phyloP scores from a whole-genome alignment of 1,140 invertebrate genomes.

The Cherax quadricarinatus region DNA sequence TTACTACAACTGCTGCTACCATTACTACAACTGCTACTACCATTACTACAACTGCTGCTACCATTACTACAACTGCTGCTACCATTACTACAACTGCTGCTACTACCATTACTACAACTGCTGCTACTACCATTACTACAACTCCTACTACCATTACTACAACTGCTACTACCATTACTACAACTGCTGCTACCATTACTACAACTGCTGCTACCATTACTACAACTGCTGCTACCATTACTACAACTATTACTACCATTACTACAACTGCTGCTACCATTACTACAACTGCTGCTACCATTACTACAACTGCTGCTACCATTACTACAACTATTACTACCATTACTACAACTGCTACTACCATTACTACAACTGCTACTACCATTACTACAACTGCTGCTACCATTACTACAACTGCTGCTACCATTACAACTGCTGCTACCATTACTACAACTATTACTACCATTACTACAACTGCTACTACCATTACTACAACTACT shows the following conservation, averaged over 20 bases:
- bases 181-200: not conserved
- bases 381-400: too few relatives aligned
- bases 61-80: conserved; percentile 2
- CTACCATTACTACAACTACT: too few relatives aligned
- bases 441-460: too few relatives aligned
- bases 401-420: too few relatives aligned
- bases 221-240: conserved; percentile 11
- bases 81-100: too few relatives aligned
- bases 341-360: too few relatives aligned
- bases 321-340: not conserved
- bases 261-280: not conserved
- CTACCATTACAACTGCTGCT: too few relatives aligned
- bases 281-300: not conserved
- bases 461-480: too few relatives aligned
- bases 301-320: not conserved
- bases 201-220: conserved; percentile 1
- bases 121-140: not conserved
- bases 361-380: not conserved
- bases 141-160: not conserved
- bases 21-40: not conserved
- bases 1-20: conserved; percentile 6
- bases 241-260: not conserved
- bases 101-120: not conserved
- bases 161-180: not conserved
- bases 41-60: conserved; percentile 6